These are phyloP conservation scores for Nomada fucata DNA, from an alignment of 2,888 invertebrate species.

Conservation along the genomic window DNA sequence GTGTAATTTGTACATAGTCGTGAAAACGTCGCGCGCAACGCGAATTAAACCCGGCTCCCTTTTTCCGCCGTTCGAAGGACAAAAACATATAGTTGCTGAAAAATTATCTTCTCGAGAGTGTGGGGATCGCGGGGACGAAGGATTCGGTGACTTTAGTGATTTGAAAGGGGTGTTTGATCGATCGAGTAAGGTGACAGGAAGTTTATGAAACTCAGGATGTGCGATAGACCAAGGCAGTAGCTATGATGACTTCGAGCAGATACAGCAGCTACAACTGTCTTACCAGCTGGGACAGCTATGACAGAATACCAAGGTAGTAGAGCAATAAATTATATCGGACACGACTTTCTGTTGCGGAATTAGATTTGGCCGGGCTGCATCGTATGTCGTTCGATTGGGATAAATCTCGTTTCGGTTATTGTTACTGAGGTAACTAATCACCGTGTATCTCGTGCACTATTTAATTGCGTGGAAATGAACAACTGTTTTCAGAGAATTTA, in stretches of 20 bases:
- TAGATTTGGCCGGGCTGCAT: too few species aligned
- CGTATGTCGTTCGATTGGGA: not conserved
- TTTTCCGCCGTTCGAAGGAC: too few species aligned
- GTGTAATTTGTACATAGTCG: slow-evolving; percentile 27
- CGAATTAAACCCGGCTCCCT: not conserved
- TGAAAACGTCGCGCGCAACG: not conserved
- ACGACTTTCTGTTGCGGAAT: too few species aligned
- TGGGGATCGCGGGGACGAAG: too few species aligned
- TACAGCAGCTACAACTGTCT: slow-evolving; percentile 95
- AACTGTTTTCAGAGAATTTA: too few species aligned
- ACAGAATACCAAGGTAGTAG: slow-evolving; percentile 93
- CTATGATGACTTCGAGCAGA: slow-evolving; percentile 90
- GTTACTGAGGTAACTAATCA: not conserved
- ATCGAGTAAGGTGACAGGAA: not conserved
- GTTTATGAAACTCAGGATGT: slow-evolving; percentile 48
- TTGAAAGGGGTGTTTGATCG: slow-evolving; percentile 4
- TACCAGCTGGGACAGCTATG: slow-evolving; percentile 96
- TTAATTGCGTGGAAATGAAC: too few species aligned
- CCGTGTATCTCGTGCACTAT: not conserved
- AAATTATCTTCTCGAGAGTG: not conserved
- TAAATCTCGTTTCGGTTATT: not conserved
- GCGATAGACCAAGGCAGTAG: slow-evolving; percentile 69
- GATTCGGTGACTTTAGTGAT: not conserved
- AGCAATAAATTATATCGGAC: slow-evolving; percentile 20
- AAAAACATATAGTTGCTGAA: not conserved